A percentile compares a stretch with the other conserved stretches of the same genome.
These are phyloP conservation scores for Otolemur crassicaudatus DNA, from an alignment of 2,797 vertebrate species.

Conservation along the genomic window DNA sequence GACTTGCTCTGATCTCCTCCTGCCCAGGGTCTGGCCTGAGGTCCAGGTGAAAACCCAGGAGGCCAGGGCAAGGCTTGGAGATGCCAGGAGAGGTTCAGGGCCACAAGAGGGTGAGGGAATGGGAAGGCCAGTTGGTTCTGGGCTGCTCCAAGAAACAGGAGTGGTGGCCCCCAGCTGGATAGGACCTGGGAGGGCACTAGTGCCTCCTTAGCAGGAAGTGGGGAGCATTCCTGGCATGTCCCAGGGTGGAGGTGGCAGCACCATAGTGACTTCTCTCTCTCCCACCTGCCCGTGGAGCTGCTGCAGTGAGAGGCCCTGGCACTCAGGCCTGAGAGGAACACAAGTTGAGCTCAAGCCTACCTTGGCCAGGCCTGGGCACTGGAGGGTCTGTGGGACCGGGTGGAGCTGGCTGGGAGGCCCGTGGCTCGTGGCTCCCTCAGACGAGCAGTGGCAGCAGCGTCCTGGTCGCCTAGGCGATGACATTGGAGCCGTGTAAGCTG, in stretches of 20 bases:
- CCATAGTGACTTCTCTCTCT: neutral
- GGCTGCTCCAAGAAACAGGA: neutral
- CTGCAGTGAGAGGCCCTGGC: neutral
- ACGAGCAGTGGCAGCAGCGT: conserved; percentile 87
- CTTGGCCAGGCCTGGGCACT: conserved; percentile 46
- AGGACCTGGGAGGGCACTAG: accelerated
- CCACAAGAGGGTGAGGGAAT: accelerated
- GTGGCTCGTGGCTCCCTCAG: conserved; percentile 69
- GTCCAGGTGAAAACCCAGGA: accelerated
- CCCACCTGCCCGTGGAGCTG: neutral
- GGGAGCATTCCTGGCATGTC: neutral
- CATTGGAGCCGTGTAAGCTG: conserved; percentile 85
- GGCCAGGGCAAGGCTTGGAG: neutral
- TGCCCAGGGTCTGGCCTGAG: neutral
- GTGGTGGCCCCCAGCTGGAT: neutral
- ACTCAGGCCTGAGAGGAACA: neutral
- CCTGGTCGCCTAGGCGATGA: conserved; percentile 93
- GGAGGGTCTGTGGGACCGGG: conserved; percentile 11
- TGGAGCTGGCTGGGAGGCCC: conserved; percentile 47
- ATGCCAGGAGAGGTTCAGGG: neutral
- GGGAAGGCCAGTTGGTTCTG: neutral
- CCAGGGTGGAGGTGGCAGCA: accelerated
- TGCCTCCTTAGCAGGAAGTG: neutral
- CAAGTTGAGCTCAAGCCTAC: conserved; percentile 61
- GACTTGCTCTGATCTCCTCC: neutral